phyloP scores from a whole-genome alignment of 2,888 invertebrate species.

The Drosophila colorata region DNA sequence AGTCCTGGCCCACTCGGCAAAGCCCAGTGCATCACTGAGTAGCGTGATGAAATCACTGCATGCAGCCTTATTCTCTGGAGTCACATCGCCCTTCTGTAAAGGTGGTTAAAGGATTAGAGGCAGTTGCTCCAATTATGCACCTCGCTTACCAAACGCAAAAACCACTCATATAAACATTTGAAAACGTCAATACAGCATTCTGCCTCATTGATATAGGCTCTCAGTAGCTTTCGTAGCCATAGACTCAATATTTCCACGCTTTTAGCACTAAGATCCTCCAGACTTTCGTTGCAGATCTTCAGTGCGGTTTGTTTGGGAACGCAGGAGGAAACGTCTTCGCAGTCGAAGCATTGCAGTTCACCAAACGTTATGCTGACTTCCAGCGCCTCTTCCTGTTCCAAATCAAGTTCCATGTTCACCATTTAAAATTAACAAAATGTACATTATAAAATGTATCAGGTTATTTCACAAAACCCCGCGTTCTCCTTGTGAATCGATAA shows the following conservation, averaged over 20 bases:
- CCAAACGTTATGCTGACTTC: constrained; percentile 32
- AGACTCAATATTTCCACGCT: constrained; percentile 44
- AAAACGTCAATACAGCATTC: constrained; percentile 29
- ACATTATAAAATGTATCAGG: not conserved
- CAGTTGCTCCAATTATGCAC: not conserved
- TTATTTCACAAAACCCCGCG: constrained; percentile 36
- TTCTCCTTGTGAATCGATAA: constrained; percentile 9
- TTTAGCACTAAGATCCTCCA: constrained; percentile 22
- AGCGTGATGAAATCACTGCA: constrained; percentile 22
- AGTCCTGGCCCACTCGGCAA: constrained; percentile 24
- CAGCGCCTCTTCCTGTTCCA: not conserved
- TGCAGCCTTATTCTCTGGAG: constrained; percentile 4
- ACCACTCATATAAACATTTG: constrained; percentile 50
- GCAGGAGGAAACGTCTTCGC: constrained; percentile 31
- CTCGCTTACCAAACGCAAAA: constrained; percentile 32
- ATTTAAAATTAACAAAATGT: not conserved
- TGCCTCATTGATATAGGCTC: constrained; percentile 40
- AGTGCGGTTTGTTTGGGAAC: constrained; percentile 40
- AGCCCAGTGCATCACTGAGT: constrained; percentile 41
- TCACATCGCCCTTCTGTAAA: constrained; percentile 23
- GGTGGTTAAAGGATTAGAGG: not conserved
- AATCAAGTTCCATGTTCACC: constrained; percentile 11
- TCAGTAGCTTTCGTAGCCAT: constrained; percentile 62
- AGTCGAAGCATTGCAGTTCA: constrained; percentile 46
- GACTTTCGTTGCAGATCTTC: constrained; percentile 35